Evolutionary conservation across 1,140 invertebrate species (phyloP), one percentile per base, ranked within the genome.

Genomic region (Meteorus sp.): DNA sequence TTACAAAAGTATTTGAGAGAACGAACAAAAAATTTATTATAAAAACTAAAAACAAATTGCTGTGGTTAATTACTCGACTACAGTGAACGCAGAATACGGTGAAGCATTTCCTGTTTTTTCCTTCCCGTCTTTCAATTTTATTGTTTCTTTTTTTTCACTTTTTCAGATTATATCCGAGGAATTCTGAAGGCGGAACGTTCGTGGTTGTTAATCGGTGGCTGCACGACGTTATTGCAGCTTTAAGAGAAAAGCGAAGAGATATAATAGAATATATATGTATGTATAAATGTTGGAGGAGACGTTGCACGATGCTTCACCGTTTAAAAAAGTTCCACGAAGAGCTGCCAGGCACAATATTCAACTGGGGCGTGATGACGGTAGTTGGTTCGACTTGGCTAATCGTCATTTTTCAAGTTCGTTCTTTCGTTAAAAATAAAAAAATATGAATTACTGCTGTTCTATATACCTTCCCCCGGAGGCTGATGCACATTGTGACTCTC

Each of bases 291-390:
- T n/a, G n/a, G 23, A 25, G 27, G 47, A 35, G 33, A 51, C 31
- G 64, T 56, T 53, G 64, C 51, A 59, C 60, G 61, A 60, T 59
- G 3, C 61, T 41, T 61, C 6, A 59, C 54, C 63, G 35, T 37
- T 59, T 60, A 64, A 61, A 52, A 59, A 56, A 61, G 62, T 69
- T 69, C 65, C 63, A 64, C 63, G 67, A 69, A 69, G 66, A 62
- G 65, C 67, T 60, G 63, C 53, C 8, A 11, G 61, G 37, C 48
- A 41, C 61, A 60, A 65, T 62, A 66, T 64, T 67, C 62, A 67
- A 67, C 61, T 48, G 43, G 51, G 64, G 65, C 60, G 63, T 69
- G 67, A 69, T 67, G 60, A 67, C 65, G 56, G 60, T 62, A 61
- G 63, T 69, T 58, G 65, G 58, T 64, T 67, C 60, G 60, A 62